Evolutionary conservation across 1,140 invertebrate genomes (phyloP).

Genomic region (Idris sp.): DNA sequence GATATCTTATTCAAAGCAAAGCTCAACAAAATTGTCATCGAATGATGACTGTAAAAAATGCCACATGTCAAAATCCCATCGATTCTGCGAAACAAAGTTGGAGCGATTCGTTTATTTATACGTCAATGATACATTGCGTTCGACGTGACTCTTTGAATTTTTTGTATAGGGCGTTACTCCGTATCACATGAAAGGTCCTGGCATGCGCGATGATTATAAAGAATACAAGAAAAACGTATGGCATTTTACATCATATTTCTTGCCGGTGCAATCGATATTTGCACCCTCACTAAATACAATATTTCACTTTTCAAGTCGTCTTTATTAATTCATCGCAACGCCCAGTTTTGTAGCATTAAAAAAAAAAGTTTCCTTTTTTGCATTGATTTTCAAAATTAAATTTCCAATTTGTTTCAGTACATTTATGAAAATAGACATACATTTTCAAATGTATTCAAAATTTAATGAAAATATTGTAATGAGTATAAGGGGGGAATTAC

Average conservation of each 20-base stretch:
- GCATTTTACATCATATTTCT: conserved; percentile 23
- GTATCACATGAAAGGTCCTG: conserved; percentile 46
- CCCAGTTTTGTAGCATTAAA: neutral
- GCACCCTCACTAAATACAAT: conserved; percentile 36
- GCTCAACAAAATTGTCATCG: conserved; percentile 34
- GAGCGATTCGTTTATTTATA: conserved; percentile 44
- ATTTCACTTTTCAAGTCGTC: conserved; percentile 40
- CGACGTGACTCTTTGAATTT: conserved; percentile 49
- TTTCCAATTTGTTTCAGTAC: too few species aligned
- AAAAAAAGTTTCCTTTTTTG: conserved; percentile 12
- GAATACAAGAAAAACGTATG: conserved; percentile 26
- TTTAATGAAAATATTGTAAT: neutral
- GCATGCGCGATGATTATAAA: conserved; percentile 43
- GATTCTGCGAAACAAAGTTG: conserved; percentile 28
- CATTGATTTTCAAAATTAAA: neutral
- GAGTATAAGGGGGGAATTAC: neutral
- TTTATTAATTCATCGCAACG: conserved; percentile 36
- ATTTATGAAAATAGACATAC: too few species aligned
- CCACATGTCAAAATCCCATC: conserved; percentile 48
- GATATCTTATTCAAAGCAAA: too few species aligned
- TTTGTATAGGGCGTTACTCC: conserved; percentile 42
- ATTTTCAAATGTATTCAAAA: too few species aligned
- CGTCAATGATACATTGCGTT: conserved; percentile 37
- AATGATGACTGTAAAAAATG: conserved; percentile 36
- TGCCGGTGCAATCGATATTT: conserved; percentile 33